Conservation (phyloP, 2,888 invertebrate species). For the Tridacna gigas region DNA sequence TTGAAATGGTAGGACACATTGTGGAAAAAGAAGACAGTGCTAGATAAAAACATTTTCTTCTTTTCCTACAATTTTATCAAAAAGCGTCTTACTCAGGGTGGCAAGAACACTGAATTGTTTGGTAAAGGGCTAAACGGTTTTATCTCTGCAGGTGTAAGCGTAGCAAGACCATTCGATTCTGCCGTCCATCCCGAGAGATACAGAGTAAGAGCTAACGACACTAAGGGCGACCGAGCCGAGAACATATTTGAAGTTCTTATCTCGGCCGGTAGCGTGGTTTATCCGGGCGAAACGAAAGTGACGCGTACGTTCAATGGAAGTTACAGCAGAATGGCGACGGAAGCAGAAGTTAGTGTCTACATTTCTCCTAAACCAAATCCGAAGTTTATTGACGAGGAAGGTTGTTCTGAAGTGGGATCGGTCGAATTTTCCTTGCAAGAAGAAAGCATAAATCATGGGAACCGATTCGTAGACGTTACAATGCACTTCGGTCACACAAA, state of each 20-base stretch:
- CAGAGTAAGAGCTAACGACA: not conserved
- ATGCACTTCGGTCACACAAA: conserved; percentile 23
- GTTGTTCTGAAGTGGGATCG: conserved; percentile 9
- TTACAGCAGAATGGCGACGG: not conserved
- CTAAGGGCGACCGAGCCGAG: not conserved
- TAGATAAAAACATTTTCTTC: conserved; percentile 3
- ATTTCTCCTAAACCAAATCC: conserved; percentile 4
- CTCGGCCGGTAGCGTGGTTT: not conserved
- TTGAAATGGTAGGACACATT: not conserved
- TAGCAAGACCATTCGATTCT: not conserved
- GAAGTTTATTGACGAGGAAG: not conserved
- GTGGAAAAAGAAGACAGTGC: not conserved
- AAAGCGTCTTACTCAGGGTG: no score
- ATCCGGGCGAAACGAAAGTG: conserved; percentile 10
- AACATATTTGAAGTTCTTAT: conserved; percentile 22
- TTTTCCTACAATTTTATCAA: not conserved
- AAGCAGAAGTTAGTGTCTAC: conserved; percentile 3
- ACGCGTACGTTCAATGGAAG: conserved; percentile 8
- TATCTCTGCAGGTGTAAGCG: conserved; percentile 11
- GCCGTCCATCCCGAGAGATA: not conserved
- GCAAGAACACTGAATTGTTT: no score
- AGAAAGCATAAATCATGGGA: not conserved
- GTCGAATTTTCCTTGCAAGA: conserved; percentile 2
- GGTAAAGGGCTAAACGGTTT: no score
- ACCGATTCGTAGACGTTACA: conserved; percentile 8